Conservation (phyloP, 23 tunicate species). For the Phallusia fumigata region DNA sequence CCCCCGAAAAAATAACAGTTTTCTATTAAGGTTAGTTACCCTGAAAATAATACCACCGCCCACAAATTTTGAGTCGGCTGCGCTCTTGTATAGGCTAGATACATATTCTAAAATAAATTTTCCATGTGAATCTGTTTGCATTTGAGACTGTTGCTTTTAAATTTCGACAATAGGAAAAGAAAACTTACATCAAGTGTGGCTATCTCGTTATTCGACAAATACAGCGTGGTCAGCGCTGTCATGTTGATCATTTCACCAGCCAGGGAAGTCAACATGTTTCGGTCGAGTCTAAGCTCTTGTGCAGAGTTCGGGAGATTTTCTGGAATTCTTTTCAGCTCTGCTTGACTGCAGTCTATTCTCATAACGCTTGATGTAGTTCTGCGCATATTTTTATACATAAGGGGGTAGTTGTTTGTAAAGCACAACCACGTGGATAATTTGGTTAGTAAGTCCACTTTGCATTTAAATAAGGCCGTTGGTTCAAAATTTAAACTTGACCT, state of each 20-base stretch:
- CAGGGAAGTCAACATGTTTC: neutral
- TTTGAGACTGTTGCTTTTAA: no score
- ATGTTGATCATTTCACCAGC: neutral
- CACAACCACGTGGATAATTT: no score
- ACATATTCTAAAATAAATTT: no score
- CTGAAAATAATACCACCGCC: neutral
- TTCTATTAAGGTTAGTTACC: no score
- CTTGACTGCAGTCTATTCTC: neutral
- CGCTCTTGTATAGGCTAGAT: neutral
- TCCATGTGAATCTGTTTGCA: no score
- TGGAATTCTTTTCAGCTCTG: neutral
- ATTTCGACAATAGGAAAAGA: no score
- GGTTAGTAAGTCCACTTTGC: no score
- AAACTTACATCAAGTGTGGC: neutral
- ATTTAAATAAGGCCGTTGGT: no score
- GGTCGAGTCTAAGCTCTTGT: neutral
- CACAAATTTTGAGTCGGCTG: neutral
- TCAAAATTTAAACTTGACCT: no score
- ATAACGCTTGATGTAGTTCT: neutral
- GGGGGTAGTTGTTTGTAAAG: no score
- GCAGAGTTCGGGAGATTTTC: neutral
- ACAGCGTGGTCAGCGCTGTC: neutral
- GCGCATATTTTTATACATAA: no score
- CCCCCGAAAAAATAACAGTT: no score
- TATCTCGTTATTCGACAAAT: conserved; percentile 25